Evolutionary conservation across 2,888 invertebrate species (phyloP).

Genomic region (Cyclophora punctaria): DNA sequence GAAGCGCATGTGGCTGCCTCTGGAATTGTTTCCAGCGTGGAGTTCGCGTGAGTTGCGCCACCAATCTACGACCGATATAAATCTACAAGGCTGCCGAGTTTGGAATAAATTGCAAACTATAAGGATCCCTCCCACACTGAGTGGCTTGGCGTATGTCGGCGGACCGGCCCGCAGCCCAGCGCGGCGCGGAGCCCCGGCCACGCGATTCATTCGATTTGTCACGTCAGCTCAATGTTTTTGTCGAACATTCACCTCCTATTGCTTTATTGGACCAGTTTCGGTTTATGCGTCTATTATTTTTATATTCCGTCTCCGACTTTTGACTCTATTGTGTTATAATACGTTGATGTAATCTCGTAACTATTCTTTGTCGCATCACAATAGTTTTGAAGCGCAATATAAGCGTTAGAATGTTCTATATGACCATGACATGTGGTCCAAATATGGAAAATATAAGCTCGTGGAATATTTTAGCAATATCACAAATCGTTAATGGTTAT

Average conservation of each 20-base stretch:
- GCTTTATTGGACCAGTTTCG: conserved; percentile 9
- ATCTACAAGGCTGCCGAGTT: conserved; percentile 58
- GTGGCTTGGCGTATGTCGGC: conserved; percentile 30
- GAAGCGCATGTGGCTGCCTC: conserved; percentile 42
- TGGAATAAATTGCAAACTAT: conserved; percentile 63
- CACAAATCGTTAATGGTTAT: no score
- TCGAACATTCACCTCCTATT: conserved; percentile 14
- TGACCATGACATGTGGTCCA: no score
- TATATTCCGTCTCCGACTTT: neutral
- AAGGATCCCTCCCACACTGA: conserved; percentile 44
- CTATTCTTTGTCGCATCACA: no score
- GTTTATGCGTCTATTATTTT: neutral
- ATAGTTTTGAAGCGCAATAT: no score
- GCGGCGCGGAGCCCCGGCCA: conserved; percentile 12
- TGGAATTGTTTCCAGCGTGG: conserved; percentile 54
- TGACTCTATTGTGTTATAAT: neutral
- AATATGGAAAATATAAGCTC: no score
- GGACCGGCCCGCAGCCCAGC: conserved; percentile 4
- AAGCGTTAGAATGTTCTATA: no score
- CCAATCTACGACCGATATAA: conserved; percentile 61
- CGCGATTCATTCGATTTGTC: conserved; percentile 53
- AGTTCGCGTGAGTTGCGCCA: conserved; percentile 55
- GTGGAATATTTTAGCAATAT: no score
- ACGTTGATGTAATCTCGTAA: no score
- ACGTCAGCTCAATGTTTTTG: conserved; percentile 43